Evolutionary conservation across 2,113 vertebrate species (phyloP).

Genomic region (Phocoena sinus): DNA sequence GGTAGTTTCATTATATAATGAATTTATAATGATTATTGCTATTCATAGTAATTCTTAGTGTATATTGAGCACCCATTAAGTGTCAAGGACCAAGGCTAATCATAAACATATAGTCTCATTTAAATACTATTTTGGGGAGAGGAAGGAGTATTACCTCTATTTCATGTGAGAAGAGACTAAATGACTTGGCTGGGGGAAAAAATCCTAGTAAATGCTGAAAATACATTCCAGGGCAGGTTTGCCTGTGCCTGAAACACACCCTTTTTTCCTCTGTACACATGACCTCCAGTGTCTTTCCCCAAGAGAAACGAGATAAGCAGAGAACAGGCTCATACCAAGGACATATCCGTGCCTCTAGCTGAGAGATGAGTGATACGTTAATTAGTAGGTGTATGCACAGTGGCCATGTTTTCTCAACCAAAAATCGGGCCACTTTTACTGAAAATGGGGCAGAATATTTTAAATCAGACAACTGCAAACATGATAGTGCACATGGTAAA

Average conservation of each 20-base stretch:
- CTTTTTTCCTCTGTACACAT: neutral
- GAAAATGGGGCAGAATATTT: neutral
- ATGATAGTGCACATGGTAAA: neutral
- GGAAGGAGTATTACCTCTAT: neutral
- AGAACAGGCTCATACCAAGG: neutral
- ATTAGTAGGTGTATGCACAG: neutral
- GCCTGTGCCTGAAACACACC: fast-evolving
- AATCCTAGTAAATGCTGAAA: neutral
- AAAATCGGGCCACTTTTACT: neutral
- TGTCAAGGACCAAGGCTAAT: neutral
- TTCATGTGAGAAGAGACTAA: neutral
- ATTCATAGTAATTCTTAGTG: neutral
- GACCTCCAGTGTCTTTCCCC: neutral
- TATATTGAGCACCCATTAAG: neutral
- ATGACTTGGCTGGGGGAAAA: neutral
- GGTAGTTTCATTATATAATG: neutral
- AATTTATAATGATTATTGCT: neutral
- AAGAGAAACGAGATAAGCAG: neutral
- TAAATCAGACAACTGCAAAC: neutral
- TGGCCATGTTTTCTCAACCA: neutral
- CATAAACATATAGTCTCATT: neutral
- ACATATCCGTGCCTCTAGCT: neutral
- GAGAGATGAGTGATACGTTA: neutral
- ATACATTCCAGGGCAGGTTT: neutral
- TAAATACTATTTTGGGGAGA: neutral